Evolutionary conservation across 2,113 vertebrate genomes (phyloP).

Genomic region (Sardina pilchardus): DNA sequence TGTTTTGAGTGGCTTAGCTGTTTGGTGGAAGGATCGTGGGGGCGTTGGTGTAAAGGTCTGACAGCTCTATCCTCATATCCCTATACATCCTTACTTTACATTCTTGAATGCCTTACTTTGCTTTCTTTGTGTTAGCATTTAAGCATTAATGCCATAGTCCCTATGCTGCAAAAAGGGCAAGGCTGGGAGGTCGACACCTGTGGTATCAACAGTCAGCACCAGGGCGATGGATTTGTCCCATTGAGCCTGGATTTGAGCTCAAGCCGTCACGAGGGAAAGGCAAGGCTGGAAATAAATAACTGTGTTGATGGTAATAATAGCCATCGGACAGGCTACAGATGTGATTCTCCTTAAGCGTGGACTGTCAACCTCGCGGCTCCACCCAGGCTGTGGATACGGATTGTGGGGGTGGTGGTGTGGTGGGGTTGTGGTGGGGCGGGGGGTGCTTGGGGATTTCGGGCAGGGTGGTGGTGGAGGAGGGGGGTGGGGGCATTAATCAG

Average conservation of each 20-base stretch:
- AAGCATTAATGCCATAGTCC: neutral
- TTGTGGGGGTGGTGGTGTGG: slow-evolving; percentile 29
- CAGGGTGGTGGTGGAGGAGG: slow-evolving; percentile 12
- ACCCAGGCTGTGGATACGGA: slow-evolving; percentile 47
- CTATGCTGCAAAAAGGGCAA: neutral
- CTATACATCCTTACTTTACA: neutral
- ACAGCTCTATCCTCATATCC: neutral
- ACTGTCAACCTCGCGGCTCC: slow-evolving; percentile 36
- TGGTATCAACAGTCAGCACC: slow-evolving; percentile 26
- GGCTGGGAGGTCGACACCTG: neutral
- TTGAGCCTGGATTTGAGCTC: neutral
- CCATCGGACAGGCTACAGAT: slow-evolving; percentile 54
- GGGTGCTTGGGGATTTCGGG: too few relatives aligned
- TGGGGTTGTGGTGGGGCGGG: neutral
- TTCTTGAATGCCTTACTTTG: neutral
- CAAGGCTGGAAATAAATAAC: neutral
- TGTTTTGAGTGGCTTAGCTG: neutral
- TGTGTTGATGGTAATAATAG: slow-evolving; percentile 2
- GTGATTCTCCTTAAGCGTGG: slow-evolving; percentile 50
- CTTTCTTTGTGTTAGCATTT: neutral
- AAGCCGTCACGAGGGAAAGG: neutral
- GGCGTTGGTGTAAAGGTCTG: neutral
- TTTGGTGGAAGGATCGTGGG: too few relatives aligned
- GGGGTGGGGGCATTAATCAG: slow-evolving; percentile 35
- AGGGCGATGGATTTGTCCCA: slow-evolving; percentile 38